Evolutionary conservation across 2,888 invertebrate species (phyloP), one percentile per base, ranked within the genome.

Genomic region (Thyatira batis): DNA sequence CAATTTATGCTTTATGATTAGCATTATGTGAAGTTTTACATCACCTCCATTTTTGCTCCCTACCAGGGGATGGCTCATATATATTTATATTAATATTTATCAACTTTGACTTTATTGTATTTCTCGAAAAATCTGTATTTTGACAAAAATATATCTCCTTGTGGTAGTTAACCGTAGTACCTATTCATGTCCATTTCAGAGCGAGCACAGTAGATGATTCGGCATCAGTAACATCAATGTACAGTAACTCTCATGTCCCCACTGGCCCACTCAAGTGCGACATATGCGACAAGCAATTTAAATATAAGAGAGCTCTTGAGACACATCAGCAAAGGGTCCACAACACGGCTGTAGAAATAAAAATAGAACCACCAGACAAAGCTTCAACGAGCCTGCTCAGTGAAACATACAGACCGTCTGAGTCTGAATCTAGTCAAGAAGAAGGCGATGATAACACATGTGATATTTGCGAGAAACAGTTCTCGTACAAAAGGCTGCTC

Each of bases 381-480:
- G 56, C 69, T 0, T 75, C 81, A 1, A 55, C 70, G 0, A 74
- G 76, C 45, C 55, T 80, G 3, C 60, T 81, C 8, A 74, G 75
- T n/a, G 82, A 79, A 65, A 62, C 70, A 0, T 67, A 74, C 39
- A 63, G 64, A 9, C 71, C 72, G n/a, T 78, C 77, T 1, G 89
- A 90, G 21, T 80, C 83, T 0, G 89, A 88, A 50, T 88, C 89
- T 63, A 89, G 89, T 73, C 81, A 78, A 54, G 89, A 84, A n/a
- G 90, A 88, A 25, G 80, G 73, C 0, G 86, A 87, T 3, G 89
- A 87, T 60, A 85, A 87, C 52, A 91, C 91, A 0, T 92, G 92
- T 57, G 90, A 92, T 52, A 87, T 92, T 50, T 92, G 92, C 63
- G 92, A 92, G 66, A 92, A 92, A 61, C 80, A 82, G 60, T 92